Base-by-base conservation (phyloP, 2,888 invertebrate species). In the Empis stercorea region DNA sequence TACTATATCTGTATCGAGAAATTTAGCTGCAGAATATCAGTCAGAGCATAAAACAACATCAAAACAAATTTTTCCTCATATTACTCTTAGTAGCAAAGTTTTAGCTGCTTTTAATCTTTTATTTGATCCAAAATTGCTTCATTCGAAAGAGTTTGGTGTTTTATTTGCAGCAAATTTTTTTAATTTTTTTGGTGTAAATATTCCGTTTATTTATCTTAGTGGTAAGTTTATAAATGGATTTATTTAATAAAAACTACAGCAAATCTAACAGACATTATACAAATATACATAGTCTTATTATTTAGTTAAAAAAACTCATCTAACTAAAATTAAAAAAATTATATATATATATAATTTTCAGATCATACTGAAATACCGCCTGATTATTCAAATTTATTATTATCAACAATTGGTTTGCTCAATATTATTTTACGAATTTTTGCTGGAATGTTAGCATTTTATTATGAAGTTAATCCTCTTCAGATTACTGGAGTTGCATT, bases 141-240 rank as follows among this genome's bases (percentile, higher is more conserved):
- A 45, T 0, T 46, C 47, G 16, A 55, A 54, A 15, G 64, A 64
- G 48, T 73, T 73, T 53, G 51, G 60, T 0, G 30, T 71, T 9
- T 54, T 73, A 17, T 51, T 66, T 2, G 46, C 64, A 1, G 68
- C 70, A 43, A 68, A 87, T 11, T 80, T 84, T 50, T 67, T 87
- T 48, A 83, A 83, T 1, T 76, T 83, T 59, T 73, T 85, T 62
- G 87, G 87, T 52, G 79, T 85, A 59, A 85, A 83, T 61, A 79
- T 84, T n/a, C 87, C 87, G 1, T 88, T 81, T 62, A 73, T 83
- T 53, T 87, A 79, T 59, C 70, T 84, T 4, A 59, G 52, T 23
- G 49, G 60, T 60, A 47, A 48, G 56, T 47, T 1, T 53, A 10
- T 20, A 4, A 20, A 20, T 4, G 20, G n/a, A n/a, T n/a, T n/a